Percentiles rank a stretch among this genome's conserved stretches.
Conservation (phyloP, 2,113 vertebrate species). For the Oplegnathus fasciatus region DNA sequence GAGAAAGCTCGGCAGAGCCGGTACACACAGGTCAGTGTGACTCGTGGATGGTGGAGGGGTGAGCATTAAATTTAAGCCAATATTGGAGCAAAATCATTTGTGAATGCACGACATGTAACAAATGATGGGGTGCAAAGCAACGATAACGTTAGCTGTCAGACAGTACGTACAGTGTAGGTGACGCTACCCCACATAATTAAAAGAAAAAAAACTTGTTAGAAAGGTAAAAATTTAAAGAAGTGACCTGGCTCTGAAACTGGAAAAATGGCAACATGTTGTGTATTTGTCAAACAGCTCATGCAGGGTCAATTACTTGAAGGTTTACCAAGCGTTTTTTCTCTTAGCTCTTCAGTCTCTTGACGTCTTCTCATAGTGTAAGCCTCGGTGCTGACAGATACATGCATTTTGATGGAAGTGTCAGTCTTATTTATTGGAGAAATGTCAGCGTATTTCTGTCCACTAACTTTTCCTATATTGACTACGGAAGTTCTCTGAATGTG, state of each 20-base stretch:
- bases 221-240: too few species aligned
- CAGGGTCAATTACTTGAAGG: too few species aligned
- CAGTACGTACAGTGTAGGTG: neutral
- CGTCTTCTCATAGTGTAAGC: too few species aligned
- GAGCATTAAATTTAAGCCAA: rapidly evolving
- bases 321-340: too few species aligned
- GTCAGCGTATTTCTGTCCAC: neutral
- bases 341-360: too few species aligned
- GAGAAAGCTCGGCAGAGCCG: neutral
- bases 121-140: neutral
- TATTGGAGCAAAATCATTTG: neutral
- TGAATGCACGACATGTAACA: too few species aligned
- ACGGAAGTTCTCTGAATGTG: too few species aligned
- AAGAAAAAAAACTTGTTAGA: too few species aligned
- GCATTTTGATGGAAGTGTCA: neutral
- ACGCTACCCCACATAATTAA: too few species aligned
- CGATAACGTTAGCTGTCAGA: too few species aligned
- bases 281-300: neutral
- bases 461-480: neutral
- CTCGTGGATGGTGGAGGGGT: too few species aligned
- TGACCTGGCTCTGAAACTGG: neutral
- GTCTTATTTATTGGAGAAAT: neutral
- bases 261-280: neutral
- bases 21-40: neutral
- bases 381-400: neutral